These are phyloP conservation scores for Lobophora halterata DNA, from an alignment of 2,888 invertebrate genomes.

Conservation along the genomic window DNA sequence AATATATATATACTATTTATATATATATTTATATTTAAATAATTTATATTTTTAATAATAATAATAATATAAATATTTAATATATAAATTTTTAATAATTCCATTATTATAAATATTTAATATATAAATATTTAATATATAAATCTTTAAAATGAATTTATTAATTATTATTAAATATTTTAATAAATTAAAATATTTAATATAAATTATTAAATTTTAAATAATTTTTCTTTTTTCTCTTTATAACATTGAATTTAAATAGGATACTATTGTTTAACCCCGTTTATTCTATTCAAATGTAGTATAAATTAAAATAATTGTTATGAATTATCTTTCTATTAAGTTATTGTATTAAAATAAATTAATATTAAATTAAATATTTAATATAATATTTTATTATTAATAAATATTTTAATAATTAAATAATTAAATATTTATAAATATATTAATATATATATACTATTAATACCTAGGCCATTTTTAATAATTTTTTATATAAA, in stretches of 20 bases:
- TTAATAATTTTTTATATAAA: slow-evolving; percentile 41
- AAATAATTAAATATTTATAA: slow-evolving; percentile 6
- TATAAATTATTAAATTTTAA: slow-evolving; percentile 23
- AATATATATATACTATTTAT: too few species aligned
- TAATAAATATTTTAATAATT: slow-evolving; percentile 17
- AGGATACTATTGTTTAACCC: too few species aligned
- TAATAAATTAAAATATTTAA: slow-evolving; percentile 10
- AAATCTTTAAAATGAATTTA: too few species aligned
- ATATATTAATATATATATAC: too few species aligned
- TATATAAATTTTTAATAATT: slow-evolving; percentile 13
- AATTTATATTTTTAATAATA: slow-evolving; percentile 9
- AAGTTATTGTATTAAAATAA: slow-evolving; percentile 14
- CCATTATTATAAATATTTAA: too few species aligned
- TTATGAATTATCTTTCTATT: too few species aligned
- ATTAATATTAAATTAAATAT: slow-evolving; percentile 35
- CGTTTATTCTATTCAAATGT: too few species aligned
- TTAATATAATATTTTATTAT: slow-evolving; percentile 23
- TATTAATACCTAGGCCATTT: too few species aligned
- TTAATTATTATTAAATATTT: too few species aligned
- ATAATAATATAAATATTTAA: slow-evolving; percentile 16
- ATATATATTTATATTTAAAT: slow-evolving; percentile 11
- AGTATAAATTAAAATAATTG: too few species aligned
- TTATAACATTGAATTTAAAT: too few species aligned
- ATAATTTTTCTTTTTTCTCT: slow-evolving; percentile 23
- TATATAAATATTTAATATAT: too few species aligned